phyloP scores from a whole-genome alignment of 2,113 vertebrate species.

The Rhea pennata region DNA sequence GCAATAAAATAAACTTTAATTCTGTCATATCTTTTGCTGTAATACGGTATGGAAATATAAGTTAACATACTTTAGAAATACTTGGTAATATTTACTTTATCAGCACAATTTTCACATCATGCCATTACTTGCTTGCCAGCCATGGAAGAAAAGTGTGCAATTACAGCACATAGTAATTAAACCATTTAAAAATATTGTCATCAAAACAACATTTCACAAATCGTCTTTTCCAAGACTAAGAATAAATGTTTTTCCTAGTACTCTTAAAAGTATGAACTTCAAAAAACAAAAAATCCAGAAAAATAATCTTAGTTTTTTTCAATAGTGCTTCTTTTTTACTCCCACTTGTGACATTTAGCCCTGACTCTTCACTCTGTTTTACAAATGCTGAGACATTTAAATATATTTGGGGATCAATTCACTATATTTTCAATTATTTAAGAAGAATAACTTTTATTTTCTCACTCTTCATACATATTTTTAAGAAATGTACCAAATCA shows the following conservation, averaged over 20 bases:
- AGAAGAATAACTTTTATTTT: not conserved
- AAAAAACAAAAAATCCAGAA: not conserved
- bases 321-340: constrained; percentile 15
- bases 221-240: not conserved
- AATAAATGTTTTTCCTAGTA: not conserved
- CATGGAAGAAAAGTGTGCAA: not conserved
- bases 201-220: not conserved
- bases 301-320: not conserved
- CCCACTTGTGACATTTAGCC: not conserved
- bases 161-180: not conserved
- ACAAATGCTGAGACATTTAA: not conserved
- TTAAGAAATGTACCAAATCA: not conserved
- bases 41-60: not conserved
- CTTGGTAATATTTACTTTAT: constrained; percentile 19
- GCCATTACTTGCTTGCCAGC: constrained; percentile 34
- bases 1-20: not conserved
- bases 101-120: constrained; percentile 17
- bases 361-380: not conserved
- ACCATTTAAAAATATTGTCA: not conserved
- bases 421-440: not conserved
- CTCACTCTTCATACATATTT: not conserved
- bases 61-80: constrained; percentile 41
- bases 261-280: not conserved
- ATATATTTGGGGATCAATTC: not conserved
- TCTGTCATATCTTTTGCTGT: not conserved